These are phyloP conservation scores for Acanthiza pusilla DNA, from an alignment of 2,797 vertebrate genomes.

Conservation along the genomic window DNA sequence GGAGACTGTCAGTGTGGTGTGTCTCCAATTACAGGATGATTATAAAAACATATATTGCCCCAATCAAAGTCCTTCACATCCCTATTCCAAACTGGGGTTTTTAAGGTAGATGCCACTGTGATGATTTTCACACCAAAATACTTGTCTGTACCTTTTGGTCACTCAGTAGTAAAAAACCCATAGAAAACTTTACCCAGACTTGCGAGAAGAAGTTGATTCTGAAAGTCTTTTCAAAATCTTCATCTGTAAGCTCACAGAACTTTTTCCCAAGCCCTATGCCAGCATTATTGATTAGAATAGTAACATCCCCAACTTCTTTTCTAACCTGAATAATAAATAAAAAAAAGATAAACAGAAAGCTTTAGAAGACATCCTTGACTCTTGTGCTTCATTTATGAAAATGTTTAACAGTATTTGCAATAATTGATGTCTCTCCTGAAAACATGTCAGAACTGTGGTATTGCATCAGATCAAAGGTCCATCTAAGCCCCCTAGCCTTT, in stretches of 20 bases:
- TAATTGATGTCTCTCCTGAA: not conserved
- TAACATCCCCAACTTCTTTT: conserved; percentile 85
- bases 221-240: conserved; percentile 82
- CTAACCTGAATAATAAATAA: conserved; percentile 76
- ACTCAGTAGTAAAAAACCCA: not conserved
- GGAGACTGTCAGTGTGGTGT: not conserved
- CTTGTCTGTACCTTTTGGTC: not conserved
- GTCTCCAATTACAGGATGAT: not conserved
- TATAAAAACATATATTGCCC: not conserved
- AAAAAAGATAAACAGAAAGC: not conserved
- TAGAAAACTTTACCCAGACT: conserved; percentile 81
- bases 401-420: not conserved
- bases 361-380: not conserved
- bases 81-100: not conserved
- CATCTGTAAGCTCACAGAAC: conserved; percentile 81
- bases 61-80: not conserved
- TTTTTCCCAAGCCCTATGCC: conserved; percentile 77
- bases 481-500: not conserved
- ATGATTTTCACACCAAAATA: not conserved
- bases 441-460: not conserved
- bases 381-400: not conserved
- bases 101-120: not conserved
- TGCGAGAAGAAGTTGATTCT: conserved; percentile 82
- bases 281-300: conserved; percentile 87
- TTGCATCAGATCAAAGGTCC: not conserved